Base-by-base conservation (phyloP, 2,113 vertebrate genomes). In the Sinocyclocheilus rhinocerous region DNA sequence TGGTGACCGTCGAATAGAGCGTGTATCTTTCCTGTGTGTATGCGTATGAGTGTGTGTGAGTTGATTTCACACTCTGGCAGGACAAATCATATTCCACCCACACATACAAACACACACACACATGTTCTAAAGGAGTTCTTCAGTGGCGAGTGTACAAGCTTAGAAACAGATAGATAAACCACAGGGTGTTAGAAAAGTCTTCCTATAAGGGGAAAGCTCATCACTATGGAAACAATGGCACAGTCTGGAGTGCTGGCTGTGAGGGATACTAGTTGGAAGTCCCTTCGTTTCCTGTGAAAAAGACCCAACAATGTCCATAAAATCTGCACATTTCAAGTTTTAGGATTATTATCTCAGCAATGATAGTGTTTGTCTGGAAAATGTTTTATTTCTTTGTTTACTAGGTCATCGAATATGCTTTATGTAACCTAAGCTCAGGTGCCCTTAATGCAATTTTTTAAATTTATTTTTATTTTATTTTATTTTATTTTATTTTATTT, bases 61-160 rank as follows among this genome's bases (percentile, higher is more conserved):
- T 63, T 75, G 87, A 88, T 84, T 88, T 88, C 87, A 88, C 81
- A 86, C 80, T 76, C 79, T 57, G 75, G 63, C 85, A 88, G 87
- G 85, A 88, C 84, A 84, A 88, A 88, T 84, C 81, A 84, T 61
- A 86, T 88, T 84, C 84, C 84, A 65, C 87, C 81, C 87, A 86
- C 87, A 78, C 61, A 83, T 7, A 29, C 29, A 88, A 24, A 70
- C 73, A 61, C 75, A 59, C 75, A 48, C 79, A 42, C 81, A 69
- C 45, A 88, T 76, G 3, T 76, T 84, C 39, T 57, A 26, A 22
- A 26, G 72, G 29, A 78, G 63, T 75, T 85, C 33, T 55, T 83
- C 26, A 1, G 36, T 39, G 50, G 61, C 45, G 67, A 72, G 80
- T 79, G 55, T 80, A 83, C 78, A 69, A 80, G 87, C 84, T 80